These are phyloP conservation scores for Eristalis tenax DNA, from an alignment of 2,888 invertebrate species.

Conservation along the genomic window DNA sequence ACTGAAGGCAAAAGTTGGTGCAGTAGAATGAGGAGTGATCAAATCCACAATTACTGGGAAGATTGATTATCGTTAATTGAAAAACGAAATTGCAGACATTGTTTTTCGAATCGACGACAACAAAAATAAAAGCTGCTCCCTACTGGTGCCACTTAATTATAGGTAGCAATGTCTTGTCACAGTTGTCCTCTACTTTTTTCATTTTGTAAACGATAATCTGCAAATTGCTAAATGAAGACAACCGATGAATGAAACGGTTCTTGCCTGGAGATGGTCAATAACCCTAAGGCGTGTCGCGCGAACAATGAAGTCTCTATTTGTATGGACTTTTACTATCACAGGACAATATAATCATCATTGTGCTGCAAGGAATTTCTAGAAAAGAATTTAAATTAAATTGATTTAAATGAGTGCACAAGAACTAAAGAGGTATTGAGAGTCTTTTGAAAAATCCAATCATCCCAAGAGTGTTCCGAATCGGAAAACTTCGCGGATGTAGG, in stretches of 20 bases:
- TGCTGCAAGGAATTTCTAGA: neutral
- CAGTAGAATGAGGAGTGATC: conserved; percentile 23
- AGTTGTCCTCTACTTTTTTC: neutral
- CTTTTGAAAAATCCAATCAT: neutral
- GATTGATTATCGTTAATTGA: conserved; percentile 54
- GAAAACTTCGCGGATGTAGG: neutral
- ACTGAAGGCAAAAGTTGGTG: conserved; percentile 32
- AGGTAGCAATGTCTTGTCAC: neutral
- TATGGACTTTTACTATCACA: neutral
- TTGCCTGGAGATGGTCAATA: neutral
- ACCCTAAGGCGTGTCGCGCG: neutral
- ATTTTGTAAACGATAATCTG: neutral
- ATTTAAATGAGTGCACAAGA: neutral
- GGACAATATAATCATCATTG: neutral
- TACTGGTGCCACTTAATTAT: neutral
- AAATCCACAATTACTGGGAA: conserved; percentile 43
- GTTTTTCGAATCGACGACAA: neutral
- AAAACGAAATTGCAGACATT: conserved; percentile 11
- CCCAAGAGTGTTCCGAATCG: neutral
- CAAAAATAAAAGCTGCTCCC: neutral
- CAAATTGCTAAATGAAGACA: neutral
- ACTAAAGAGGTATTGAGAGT: neutral
- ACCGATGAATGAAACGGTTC: neutral
- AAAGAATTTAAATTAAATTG: neutral
- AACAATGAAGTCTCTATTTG: neutral